Base-by-base conservation (phyloP, 2,888 invertebrate genomes). In the Sipha maydis region DNA sequence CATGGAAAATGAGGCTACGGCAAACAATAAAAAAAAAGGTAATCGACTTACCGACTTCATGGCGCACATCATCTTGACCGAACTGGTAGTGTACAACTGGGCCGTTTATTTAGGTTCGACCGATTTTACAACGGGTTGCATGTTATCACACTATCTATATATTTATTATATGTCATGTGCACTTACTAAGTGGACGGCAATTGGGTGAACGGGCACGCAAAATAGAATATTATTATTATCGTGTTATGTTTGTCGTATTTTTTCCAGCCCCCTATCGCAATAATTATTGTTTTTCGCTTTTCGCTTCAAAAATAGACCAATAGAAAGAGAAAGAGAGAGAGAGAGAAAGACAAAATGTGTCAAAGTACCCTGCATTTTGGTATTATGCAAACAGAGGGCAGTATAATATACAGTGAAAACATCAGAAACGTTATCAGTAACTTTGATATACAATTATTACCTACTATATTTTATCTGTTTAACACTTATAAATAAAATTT, bases 21-120 rank as follows among this genome's bases (percentile, higher is more conserved):
- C 61, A 21, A 61, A 7, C 19, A 9, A 61, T 25, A 31, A n/a
- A 41, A 48, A 78, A 48, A 11, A 77, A 48, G n/a, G n/a, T 34
- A 31, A 54, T 14, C 71, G 78, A 86, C 80, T 88, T 88, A 88
- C 88, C 88, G 88, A 88, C 41, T 88, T 88, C 19, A 41, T 75
- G 38, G 41, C 75, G 41, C 80, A 88, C 88, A 88, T 48, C 88
- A 88, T 88, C 56, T 80, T 88, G 41, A 80, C 75, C 3, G 41
- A 75, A 75, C n/a, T 41, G 31, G 38, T 41, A 67, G 61, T 7
- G 41, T 75, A 82, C 88, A 75, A 88, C 80, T 80, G 61, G n/a
- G 25, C 34, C 48, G 78, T 85, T 69, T 73, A 80, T 86, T 86
- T 79, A 3, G 11, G 77, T 79, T n/a, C 54, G 79, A 17, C 25